phyloP scores from a whole-genome alignment of 2,113 vertebrate species.

The Daboia siamensis region DNA sequence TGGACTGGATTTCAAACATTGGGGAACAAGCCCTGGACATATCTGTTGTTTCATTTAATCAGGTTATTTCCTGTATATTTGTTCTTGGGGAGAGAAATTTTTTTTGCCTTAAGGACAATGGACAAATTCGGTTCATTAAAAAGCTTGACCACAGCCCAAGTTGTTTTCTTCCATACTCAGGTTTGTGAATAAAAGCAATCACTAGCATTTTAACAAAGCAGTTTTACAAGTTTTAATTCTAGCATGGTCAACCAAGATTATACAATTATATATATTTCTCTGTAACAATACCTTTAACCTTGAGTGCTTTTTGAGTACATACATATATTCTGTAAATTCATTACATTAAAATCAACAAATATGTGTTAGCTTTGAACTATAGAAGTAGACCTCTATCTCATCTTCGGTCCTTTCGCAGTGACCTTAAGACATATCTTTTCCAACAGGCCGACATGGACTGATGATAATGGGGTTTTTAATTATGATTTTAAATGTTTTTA shows the following conservation, averaged over 20 bases:
- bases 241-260: not conserved
- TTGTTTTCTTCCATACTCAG: slow-evolving; percentile 94
- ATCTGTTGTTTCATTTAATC: slow-evolving; percentile 77
- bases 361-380: not conserved
- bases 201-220: not conserved
- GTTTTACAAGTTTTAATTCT: not conserved
- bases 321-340: not conserved
- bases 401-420: too few species aligned
- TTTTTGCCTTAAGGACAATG: slow-evolving; percentile 92
- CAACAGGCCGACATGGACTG: too few species aligned
- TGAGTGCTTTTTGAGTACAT: not conserved
- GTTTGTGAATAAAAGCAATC: slow-evolving; percentile 61
- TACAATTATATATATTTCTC: not conserved
- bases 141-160: slow-evolving; percentile 93
- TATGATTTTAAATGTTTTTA: too few species aligned
- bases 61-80: slow-evolving; percentile 80
- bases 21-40: slow-evolving; percentile 92
- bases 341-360: not conserved
- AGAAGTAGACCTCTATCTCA: not conserved
- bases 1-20: slow-evolving; percentile 90
- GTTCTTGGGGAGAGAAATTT: slow-evolving; percentile 93
- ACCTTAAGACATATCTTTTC: too few species aligned
- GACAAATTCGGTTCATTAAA: slow-evolving; percentile 96
- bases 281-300: not conserved
- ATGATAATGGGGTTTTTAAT: too few species aligned